These are phyloP conservation scores for Halcyon senegalensis DNA, from an alignment of 2,113 vertebrate species.

Conservation along the genomic window DNA sequence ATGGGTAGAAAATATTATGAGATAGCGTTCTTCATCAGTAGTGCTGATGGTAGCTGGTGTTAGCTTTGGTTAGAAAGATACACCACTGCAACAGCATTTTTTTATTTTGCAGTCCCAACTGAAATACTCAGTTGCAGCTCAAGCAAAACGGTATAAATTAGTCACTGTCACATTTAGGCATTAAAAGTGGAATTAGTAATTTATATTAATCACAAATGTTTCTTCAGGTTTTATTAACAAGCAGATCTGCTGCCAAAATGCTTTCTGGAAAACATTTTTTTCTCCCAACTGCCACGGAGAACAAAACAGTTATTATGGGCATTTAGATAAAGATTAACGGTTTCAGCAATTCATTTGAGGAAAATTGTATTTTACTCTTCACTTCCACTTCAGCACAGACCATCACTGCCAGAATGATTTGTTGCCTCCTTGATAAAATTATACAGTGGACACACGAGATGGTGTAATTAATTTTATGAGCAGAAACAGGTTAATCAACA, in stretches of 20 bases:
- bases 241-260: conserved; percentile 74
- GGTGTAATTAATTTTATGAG: conserved; percentile 74
- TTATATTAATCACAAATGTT: conserved; percentile 81
- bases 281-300: conserved; percentile 63
- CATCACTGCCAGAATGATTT: conserved; percentile 73
- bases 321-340: conserved; percentile 87
- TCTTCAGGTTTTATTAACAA: conserved; percentile 79
- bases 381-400: conserved; percentile 73
- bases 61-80: background rate
- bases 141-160: conserved; percentile 73
- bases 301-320: conserved; percentile 75
- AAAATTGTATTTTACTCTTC: conserved; percentile 76
- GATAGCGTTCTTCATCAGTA: background rate
- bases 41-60: background rate
- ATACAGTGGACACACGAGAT: conserved; percentile 72
- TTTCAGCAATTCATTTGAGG: conserved; percentile 79
- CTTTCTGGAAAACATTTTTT: conserved; percentile 76
- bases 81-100: background rate
- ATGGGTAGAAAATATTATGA: background rate
- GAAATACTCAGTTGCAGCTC: conserved; percentile 61
- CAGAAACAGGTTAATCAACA: conserved; percentile 79
- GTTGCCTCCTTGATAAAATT: conserved; percentile 81
- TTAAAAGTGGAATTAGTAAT: conserved; percentile 78
- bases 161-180: conserved; percentile 71
- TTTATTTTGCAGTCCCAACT: background rate